A percentile compares a stretch with the other conserved stretches of the same genome.
These are phyloP conservation scores for Betta splendens DNA, from an alignment of 2,797 vertebrate genomes.

Conservation along the genomic window DNA sequence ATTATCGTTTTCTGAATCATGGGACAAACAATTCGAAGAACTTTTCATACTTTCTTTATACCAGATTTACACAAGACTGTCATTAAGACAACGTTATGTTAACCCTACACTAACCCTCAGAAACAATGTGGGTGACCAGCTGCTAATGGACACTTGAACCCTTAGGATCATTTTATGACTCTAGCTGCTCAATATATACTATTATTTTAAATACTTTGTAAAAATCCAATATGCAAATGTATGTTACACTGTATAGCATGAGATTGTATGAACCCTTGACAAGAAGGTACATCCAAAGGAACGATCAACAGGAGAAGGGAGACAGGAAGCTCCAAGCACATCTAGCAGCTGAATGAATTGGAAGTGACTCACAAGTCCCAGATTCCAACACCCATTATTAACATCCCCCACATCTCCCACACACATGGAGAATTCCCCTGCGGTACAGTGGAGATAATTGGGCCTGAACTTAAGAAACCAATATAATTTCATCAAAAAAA, in stretches of 20 bases:
- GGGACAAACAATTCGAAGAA: slow-evolving; percentile 25
- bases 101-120: background rate
- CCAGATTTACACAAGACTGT: slow-evolving; percentile 4
- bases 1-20: slow-evolving; percentile 11
- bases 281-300: too few relatives aligned
- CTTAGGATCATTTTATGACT: too few relatives aligned
- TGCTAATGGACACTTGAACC: background rate
- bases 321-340: slow-evolving; percentile 12
- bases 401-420: slow-evolving; percentile 27
- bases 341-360: slow-evolving; percentile 14
- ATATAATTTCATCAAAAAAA: slow-evolving; percentile 48
- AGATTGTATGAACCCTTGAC: too few relatives aligned
- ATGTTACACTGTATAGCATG: too few relatives aligned
- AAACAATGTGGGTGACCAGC: background rate
- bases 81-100: slow-evolving; percentile 13
- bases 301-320: too few relatives aligned
- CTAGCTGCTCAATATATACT: too few relatives aligned
- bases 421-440: background rate
- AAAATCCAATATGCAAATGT: too few relatives aligned
- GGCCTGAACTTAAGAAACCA: slow-evolving; percentile 16
- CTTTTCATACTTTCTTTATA: too few relatives aligned
- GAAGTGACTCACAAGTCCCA: slow-evolving; percentile 48
- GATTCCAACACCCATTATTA: slow-evolving; percentile 10
- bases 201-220: too few relatives aligned
- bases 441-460: slow-evolving; percentile 11